phyloP scores from a whole-genome alignment of 2,113 vertebrate species.

The Morone chrysops region DNA sequence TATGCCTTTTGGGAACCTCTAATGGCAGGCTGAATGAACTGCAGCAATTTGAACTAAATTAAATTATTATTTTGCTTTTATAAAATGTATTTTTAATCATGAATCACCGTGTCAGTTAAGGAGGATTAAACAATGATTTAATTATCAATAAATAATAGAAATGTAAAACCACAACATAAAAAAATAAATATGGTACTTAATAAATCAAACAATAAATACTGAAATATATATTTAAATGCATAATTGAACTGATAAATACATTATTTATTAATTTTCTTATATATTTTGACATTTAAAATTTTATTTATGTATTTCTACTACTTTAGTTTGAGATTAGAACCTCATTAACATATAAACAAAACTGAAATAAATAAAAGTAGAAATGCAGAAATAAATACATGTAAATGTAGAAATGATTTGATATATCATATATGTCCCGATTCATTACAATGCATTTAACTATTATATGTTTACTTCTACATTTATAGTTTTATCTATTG shows the following conservation, averaged over 20 bases:
- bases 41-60: neutral
- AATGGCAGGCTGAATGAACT: slow-evolving; percentile 23
- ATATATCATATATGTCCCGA: neutral
- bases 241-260: neutral
- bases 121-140: neutral
- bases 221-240: neutral
- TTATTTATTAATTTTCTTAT: too few relatives aligned
- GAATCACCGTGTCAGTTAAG: neutral
- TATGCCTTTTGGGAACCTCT: slow-evolving; percentile 31
- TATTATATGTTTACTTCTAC: neutral
- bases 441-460: neutral
- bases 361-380: neutral
- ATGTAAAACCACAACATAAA: neutral
- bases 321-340: neutral
- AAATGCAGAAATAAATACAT: neutral
- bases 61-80: neutral
- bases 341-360: neutral
- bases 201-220: too few relatives aligned
- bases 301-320: neutral
- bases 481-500: too few relatives aligned
- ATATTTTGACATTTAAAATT: neutral
- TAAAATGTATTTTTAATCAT: neutral
- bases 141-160: neutral
- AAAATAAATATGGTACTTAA: neutral
- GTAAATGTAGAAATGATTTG: neutral